These are phyloP conservation scores for Marcusenius ussheri DNA, from an alignment of 2,113 vertebrate species.

Conservation along the genomic window DNA sequence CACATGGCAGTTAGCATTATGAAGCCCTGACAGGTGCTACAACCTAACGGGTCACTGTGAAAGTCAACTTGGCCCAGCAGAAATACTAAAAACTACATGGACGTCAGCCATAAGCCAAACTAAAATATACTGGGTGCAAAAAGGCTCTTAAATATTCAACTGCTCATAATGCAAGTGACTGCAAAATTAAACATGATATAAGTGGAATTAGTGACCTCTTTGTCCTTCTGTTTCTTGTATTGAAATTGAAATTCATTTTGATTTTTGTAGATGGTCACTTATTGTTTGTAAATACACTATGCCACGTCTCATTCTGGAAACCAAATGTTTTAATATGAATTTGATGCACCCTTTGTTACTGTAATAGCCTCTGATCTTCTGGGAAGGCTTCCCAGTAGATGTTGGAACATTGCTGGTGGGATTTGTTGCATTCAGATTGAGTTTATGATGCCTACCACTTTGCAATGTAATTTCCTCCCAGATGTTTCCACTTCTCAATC, in stretches of 20 bases:
- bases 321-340: neutral
- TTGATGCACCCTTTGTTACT: neutral
- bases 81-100: neutral
- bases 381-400: neutral
- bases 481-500: neutral
- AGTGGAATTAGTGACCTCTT: neutral
- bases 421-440: neutral
- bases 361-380: neutral
- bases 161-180: neutral
- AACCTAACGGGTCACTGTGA: neutral
- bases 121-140: neutral
- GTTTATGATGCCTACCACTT: neutral
- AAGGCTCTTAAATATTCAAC: neutral
- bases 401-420: neutral
- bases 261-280: neutral
- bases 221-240: neutral
- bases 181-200: slow-evolving; percentile 1
- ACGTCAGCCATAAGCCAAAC: neutral
- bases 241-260: neutral
- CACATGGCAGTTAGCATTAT: neutral
- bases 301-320: neutral
- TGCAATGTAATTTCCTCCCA: neutral
- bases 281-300: neutral
- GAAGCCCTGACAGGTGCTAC: neutral
- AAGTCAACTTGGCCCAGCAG: neutral